phyloP scores from a whole-genome alignment of 2,888 invertebrate species.

The Meiosimyza decipiens region DNA sequence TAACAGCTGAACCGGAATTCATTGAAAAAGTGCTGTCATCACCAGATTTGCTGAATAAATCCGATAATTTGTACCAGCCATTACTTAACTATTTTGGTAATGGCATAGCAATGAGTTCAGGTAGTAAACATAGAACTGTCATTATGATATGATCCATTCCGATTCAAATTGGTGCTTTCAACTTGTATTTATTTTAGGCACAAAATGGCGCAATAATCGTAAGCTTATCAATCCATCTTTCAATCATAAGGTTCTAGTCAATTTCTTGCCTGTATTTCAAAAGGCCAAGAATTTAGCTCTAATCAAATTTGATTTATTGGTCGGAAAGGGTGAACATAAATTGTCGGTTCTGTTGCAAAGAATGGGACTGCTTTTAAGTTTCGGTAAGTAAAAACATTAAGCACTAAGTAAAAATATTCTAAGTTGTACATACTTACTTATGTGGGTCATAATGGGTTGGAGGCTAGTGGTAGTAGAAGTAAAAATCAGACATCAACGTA shows the following conservation, averaged over 20 bases:
- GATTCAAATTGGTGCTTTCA: neutral
- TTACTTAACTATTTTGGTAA: conserved; percentile 8
- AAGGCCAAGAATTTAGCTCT: conserved; percentile 36
- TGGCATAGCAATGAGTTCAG: conserved; percentile 40
- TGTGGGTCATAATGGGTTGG: too few relatives aligned
- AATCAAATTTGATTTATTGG: conserved; percentile 29
- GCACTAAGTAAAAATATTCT: too few relatives aligned
- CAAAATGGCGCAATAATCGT: conserved; percentile 38
- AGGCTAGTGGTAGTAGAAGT: too few relatives aligned
- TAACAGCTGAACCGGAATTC: conserved; percentile 43
- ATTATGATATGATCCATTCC: neutral
- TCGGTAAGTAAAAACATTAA: conserved; percentile 30
- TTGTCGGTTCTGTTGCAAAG: conserved; percentile 31
- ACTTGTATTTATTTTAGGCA: conserved; percentile 12
- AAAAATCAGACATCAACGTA: too few relatives aligned
- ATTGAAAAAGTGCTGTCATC: conserved; percentile 45
- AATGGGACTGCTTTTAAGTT: conserved; percentile 28
- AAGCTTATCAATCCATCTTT: conserved; percentile 41
- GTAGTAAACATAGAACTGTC: neutral
- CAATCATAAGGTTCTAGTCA: conserved; percentile 34
- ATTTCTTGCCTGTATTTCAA: conserved; percentile 40
- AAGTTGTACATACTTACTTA: too few relatives aligned
- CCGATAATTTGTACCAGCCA: conserved; percentile 28
- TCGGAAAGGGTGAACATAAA: conserved; percentile 23
- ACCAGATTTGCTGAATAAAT: conserved; percentile 43